These are phyloP conservation scores for Tridacna gigas DNA, from an alignment of 2,888 invertebrate species.

Conservation along the genomic window DNA sequence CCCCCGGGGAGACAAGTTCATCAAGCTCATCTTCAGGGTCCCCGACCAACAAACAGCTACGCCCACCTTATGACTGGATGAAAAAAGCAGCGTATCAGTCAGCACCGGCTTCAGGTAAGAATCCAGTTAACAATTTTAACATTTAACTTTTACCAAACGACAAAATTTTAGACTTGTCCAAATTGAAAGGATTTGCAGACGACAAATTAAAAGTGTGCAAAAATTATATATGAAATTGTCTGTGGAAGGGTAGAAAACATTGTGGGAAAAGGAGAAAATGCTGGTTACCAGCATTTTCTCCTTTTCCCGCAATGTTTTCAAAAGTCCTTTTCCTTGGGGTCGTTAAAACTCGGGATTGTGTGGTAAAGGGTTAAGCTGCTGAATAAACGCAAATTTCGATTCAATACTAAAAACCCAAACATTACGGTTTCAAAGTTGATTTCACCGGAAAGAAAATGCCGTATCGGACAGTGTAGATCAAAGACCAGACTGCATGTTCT, in stretches of 20 bases:
- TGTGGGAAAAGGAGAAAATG: background rate
- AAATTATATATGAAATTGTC: too few relatives aligned
- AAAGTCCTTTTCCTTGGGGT: background rate
- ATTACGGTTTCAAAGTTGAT: too few relatives aligned
- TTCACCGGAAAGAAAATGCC: too few relatives aligned
- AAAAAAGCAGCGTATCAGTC: slow-evolving; percentile 76
- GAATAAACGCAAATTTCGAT: too few relatives aligned
- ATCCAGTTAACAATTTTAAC: too few relatives aligned
- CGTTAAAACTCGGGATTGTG: too few relatives aligned
- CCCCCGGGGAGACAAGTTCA: slow-evolving; percentile 66
- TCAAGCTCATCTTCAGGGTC: slow-evolving; percentile 69
- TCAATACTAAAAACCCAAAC: too few relatives aligned
- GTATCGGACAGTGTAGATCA: too few relatives aligned
- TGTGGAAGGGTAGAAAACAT: background rate
- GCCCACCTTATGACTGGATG: slow-evolving; percentile 83
- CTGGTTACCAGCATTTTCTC: slow-evolving; percentile 3
- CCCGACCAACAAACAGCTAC: slow-evolving; percentile 73
- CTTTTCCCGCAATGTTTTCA: background rate
- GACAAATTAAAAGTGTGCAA: too few relatives aligned
- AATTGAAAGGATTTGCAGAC: background rate
- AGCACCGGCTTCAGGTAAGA: slow-evolving; percentile 61
- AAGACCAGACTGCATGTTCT: too few relatives aligned
- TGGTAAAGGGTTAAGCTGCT: too few relatives aligned
- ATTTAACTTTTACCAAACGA: too few relatives aligned
- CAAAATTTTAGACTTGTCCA: background rate